Percentiles rank a stretch among this genome's conserved stretches.
These are phyloP conservation scores for Rhea americana DNA, from an alignment of 2,113 vertebrate species.

Conservation along the genomic window DNA sequence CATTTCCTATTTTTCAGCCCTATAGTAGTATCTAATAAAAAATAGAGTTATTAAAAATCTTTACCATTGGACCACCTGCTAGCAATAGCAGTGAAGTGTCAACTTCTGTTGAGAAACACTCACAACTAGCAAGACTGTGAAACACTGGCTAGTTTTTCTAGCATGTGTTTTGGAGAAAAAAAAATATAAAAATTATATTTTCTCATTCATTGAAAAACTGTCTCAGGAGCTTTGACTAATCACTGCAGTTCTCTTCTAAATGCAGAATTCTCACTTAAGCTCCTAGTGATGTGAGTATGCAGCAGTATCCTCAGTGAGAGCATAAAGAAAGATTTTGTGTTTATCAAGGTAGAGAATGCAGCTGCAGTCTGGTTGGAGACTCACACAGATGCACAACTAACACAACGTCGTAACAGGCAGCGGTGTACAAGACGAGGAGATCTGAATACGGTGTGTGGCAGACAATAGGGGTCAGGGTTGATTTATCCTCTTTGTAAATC, in stretches of 20 bases:
- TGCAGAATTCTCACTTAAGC: background rate
- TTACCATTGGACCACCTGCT: background rate
- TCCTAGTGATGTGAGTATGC: background rate
- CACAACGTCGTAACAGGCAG: rapidly evolving
- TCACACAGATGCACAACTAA: background rate
- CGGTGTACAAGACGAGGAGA: rapidly evolving
- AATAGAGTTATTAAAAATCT: background rate
- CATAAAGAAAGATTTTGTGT: background rate
- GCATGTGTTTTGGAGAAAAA: background rate
- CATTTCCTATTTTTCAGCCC: background rate
- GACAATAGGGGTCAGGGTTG: background rate
- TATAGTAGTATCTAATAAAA: background rate
- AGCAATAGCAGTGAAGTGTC: background rate
- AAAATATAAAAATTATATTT: background rate
- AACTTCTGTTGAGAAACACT: background rate
- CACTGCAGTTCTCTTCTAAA: background rate
- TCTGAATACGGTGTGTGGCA: rapidly evolving
- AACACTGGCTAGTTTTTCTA: background rate
- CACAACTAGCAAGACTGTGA: background rate
- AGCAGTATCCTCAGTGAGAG: background rate
- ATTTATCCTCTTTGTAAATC: background rate
- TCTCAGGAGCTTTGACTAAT: background rate
- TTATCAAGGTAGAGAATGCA: background rate
- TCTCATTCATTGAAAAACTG: background rate
- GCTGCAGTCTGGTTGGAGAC: background rate